Base-by-base conservation (phyloP, 2,113 vertebrate species). In the Ornithorhynchus anatinus region DNA sequence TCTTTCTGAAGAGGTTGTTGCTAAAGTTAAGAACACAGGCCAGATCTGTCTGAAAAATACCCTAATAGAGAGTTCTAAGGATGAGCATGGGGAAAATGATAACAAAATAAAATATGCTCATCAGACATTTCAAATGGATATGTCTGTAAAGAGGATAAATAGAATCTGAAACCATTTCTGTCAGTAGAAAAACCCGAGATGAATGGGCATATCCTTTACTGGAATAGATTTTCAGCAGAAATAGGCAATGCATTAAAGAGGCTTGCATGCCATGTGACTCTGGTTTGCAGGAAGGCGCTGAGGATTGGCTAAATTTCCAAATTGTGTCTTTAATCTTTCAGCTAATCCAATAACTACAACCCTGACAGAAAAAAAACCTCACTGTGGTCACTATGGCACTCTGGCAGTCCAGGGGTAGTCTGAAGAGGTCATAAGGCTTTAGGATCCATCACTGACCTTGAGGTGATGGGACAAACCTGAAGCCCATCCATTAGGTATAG, bases 31-130 rank as follows among this genome's bases (percentile, higher is more conserved):
- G 4, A 5, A 36, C n/a, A 69, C 15, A 15, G 68, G 38, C 59
- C 22, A 42, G 54, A 54, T 47, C 27, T 69, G 73, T 72, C 36
- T 79, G 40, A 73, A 80, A n/a, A 31, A 86, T 50, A 72, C 33
- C 32, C 40, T 42, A 72, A 33, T 25, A n/a, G 11, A n/a, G 29
- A 58, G 16, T 7, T 27, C 29, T 23, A 66, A 48, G 27, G 31
- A 8, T 20, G 13, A 19, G 61, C 45, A 63, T 38, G 33, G 32
- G 20, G 54, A 40, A 58, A 19, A 39, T 20, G 63, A 77, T 39
- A 23, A 62, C 22, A 79, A 77, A 54, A 62, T 14, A 63, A 56
- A 79, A 70, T 74, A 69, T 33, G 23, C 47, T 73, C 63, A 66
- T 51, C 33, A 72, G 44, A 31, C 17, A 79, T 48, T 78, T 61